Percentiles rank a stretch among this genome's conserved stretches.
Evolutionary conservation across 2,113 vertebrate genomes (phyloP).

Genomic region (Lamprologus callipterus): DNA sequence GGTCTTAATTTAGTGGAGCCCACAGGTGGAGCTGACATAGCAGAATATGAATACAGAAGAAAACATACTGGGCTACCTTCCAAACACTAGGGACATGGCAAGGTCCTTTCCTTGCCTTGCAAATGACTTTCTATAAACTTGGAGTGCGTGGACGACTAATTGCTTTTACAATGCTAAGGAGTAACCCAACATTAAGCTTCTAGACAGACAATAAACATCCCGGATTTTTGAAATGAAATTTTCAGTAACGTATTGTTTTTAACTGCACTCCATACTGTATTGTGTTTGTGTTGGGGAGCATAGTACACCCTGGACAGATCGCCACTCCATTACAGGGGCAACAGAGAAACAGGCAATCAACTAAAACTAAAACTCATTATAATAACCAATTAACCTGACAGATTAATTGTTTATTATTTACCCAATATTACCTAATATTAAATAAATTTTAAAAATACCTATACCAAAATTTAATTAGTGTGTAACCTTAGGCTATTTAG

Average conservation of each 20-base stretch:
- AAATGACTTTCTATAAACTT: constrained; percentile 1
- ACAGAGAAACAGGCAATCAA: neutral
- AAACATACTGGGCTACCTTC: constrained; percentile 9
- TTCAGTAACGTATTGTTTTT: neutral
- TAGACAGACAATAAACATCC: neutral
- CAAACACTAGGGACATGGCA: neutral
- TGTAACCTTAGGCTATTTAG: neutral
- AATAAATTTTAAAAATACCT: neutral
- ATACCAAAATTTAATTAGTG: neutral
- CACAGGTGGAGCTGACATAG: constrained; percentile 45
- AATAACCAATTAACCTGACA: neutral
- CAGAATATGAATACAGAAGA: constrained; percentile 34
- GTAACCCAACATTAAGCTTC: neutral
- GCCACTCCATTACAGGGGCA: neutral
- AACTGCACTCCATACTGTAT: neutral
- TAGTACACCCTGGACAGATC: neutral
- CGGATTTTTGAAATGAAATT: neutral
- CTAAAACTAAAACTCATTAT: neutral
- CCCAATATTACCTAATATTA: neutral
- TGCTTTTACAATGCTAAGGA: constrained; percentile 6
- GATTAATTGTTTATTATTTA: neutral
- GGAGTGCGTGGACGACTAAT: neutral
- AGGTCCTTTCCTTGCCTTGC: neutral
- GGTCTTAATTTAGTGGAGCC: constrained; percentile 38
- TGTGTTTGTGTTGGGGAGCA: neutral